These are phyloP conservation scores for Porites lutea DNA, from an alignment of 64 coral and sea anemone species.

Conservation along the genomic window DNA sequence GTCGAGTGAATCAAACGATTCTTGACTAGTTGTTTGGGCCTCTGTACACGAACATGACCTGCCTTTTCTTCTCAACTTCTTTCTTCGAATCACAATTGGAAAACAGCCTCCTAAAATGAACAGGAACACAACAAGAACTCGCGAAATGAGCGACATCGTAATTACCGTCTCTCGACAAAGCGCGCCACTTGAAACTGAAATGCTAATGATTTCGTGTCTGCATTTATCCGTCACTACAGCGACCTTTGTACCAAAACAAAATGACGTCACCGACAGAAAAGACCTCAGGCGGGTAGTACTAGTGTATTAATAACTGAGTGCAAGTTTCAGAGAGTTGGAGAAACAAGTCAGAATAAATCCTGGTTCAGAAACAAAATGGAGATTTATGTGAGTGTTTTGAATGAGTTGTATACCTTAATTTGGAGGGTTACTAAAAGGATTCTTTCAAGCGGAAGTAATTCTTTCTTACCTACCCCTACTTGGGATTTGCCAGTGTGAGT, in stretches of 20 bases:
- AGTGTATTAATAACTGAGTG: background rate
- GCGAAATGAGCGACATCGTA: slow-evolving; percentile 30
- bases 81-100: slow-evolving; percentile 58
- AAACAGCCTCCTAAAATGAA: slow-evolving; percentile 87
- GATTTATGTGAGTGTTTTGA: background rate
- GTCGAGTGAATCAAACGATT: slow-evolving; percentile 77
- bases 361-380: background rate
- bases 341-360: background rate
- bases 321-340: background rate
- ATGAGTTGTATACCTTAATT: background rate
- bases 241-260: slow-evolving; percentile 79
- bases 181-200: slow-evolving; percentile 51
- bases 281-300: background rate
- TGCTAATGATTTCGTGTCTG: background rate
- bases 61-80: slow-evolving; percentile 56
- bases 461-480: background rate
- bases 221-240: slow-evolving; percentile 42
- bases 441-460: background rate
- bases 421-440: background rate
- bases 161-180: background rate
- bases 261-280: slow-evolving; percentile 8
- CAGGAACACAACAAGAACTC: slow-evolving; percentile 51
- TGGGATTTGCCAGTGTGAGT: background rate
- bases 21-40: slow-evolving; percentile 29
- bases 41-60: slow-evolving; percentile 53